Evolutionary conservation across 2,888 invertebrate genomes (phyloP), one percentile per base, ranked within the genome.

Genomic region (Temnothorax ravouxi): DNA sequence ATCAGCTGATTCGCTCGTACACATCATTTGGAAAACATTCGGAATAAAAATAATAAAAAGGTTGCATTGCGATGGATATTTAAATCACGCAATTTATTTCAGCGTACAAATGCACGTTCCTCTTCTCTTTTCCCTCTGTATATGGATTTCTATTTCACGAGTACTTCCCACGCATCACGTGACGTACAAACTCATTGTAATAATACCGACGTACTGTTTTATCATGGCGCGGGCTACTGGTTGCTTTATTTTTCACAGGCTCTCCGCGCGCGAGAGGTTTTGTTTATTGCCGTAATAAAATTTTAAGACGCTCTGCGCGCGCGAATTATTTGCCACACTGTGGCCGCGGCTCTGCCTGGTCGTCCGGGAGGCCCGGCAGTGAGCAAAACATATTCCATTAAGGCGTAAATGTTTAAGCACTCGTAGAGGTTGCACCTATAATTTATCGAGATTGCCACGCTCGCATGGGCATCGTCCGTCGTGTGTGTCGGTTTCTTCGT

Each of bases 361-460:
- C 47, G 59, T 47, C 13, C 41, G 34, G 64, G 15, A 71, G 44
- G 41, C 25, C 8, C 56, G 21, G 59, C 54, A 67, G 21, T 74
- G 62, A 76, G 67, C 67, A 71, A 79, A 85, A 69, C 74, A 74
- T 87, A 81, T 89, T 87, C 89, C 86, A 89, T 89, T 84, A 88
- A 89, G 79, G 83, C 64, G 76, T 87, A 87, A 88, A 89, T 85
- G 84, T 88, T 88, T 80, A 80, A 87, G 82, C 79, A 61, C 52
- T 59, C 18, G 13, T 21, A 25, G 74, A 34, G 67, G 67, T 66
- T 52, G 75, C 67, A 62, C 69, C 61, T 69, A 52, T 84, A 84
- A 88, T 88, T 89, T 83, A 89, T 89, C 81, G 88, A 77, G 84
- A 89, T 88, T 56, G 66, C 79, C 59, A 64, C 29, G n/a, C 56